Evolutionary conservation across 2,797 vertebrate species (phyloP), one percentile per base, ranked within the genome.

Genomic region (Pelochelys cantorii): DNA sequence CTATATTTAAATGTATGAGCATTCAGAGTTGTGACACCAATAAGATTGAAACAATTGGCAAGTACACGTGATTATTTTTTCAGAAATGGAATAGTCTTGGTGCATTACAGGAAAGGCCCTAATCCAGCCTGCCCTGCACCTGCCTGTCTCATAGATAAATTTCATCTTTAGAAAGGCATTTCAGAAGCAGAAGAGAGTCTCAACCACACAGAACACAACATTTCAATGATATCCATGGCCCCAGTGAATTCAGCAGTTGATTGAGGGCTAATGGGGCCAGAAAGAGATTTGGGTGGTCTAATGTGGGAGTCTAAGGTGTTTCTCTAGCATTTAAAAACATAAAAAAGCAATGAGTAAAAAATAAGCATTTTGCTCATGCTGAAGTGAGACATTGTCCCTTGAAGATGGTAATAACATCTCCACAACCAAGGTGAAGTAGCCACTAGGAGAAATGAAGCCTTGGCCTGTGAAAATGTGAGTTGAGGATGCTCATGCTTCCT

Each of bases 81-180:
- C 62, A 59, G 18, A 90, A 92, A 59, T 85, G 54, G 3, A 8
- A 53, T 4, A 34, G 14, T 22, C 31, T n/a, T 27, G 54, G 29
- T 12, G 31, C 29, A 54, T 54, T 79, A 23, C 54, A 79, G 53
- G 29, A 53, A 54, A 55, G 53, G 29, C 77, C 42, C 48, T 29
- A 22, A 53, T n/a, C 77, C 77, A 55, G 29, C 22, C 31, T 18
- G 10, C 29, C 52, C 77, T 54, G 52, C 52, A 52, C 29, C 17
- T 37, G 1, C 23, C 42, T 37, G 13, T 13, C 37, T n/a, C 53
- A 65, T 12, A 3, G n/a, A 4, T 5, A 4, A 1, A 2, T 86
- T 55, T 3, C 1, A 1, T 42, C 1, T 0, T 0, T 1, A 1
- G 52, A 15, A 11, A 20, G 8, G 5, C 12, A 0, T 1, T 11